Evolutionary conservation across 2,113 vertebrate genomes (phyloP).

Genomic region (Gulo gulo): DNA sequence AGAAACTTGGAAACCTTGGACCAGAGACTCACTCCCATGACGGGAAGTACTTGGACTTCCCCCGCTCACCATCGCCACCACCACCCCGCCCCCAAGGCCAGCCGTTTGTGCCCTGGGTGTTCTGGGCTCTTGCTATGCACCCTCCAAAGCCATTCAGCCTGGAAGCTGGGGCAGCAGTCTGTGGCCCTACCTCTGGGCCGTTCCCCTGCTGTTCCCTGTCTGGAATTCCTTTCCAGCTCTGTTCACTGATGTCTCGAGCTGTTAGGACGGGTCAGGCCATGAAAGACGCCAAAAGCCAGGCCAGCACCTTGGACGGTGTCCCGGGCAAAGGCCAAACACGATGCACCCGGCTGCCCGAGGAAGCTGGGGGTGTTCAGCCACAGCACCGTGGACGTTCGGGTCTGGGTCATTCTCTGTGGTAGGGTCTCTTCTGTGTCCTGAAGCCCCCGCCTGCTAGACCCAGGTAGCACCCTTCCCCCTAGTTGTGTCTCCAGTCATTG

Average conservation of each 20-base stretch:
- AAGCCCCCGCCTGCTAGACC: neutral
- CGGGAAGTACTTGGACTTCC: neutral
- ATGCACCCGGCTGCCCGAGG: accelerated
- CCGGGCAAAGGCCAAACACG: accelerated
- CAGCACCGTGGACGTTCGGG: accelerated
- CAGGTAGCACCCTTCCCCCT: no score
- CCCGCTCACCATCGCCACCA: accelerated
- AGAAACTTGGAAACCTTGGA: neutral
- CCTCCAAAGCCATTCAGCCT: neutral
- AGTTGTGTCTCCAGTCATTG: neutral
- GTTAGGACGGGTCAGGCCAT: neutral
- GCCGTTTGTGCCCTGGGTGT: neutral
- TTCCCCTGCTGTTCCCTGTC: neutral
- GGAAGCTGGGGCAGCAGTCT: accelerated
- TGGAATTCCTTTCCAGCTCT: neutral
- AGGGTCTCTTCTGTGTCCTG: neutral
- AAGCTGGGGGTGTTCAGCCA: accelerated
- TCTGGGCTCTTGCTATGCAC: neutral
- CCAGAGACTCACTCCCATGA: neutral
- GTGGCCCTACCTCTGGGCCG: neutral
- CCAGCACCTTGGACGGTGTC: neutral
- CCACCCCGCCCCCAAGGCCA: no score
- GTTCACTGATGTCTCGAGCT: neutral
- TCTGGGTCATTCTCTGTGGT: neutral
- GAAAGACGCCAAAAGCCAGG: neutral